phyloP scores from a whole-genome alignment of 2,888 invertebrate genomes.

The Allophyes oxyacanthae region DNA sequence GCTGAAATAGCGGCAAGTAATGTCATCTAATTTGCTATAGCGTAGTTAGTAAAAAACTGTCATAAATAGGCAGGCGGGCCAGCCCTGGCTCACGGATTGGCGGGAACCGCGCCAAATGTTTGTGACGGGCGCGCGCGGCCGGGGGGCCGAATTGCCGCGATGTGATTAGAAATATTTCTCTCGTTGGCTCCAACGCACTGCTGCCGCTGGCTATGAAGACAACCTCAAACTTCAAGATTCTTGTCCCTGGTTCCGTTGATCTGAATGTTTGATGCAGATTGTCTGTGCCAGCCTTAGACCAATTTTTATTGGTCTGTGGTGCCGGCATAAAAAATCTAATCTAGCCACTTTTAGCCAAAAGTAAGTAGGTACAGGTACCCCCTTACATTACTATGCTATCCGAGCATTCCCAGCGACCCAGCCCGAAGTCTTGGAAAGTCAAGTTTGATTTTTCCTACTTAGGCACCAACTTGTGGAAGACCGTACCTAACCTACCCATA shows the following conservation, averaged over 20 bases:
- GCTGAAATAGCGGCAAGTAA: conserved; percentile 15
- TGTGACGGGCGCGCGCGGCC: conserved; percentile 71
- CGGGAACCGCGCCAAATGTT: conserved; percentile 83
- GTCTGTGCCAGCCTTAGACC: too few relatives aligned
- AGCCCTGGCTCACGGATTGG: conserved; percentile 63
- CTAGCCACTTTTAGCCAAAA: too few relatives aligned
- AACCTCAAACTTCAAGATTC: conserved; percentile 15
- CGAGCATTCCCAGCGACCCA: too few relatives aligned
- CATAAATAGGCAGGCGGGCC: conserved; percentile 28
- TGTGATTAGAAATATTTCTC: conserved; percentile 78
- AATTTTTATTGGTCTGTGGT: too few relatives aligned
- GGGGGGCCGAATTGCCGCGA: conserved; percentile 66
- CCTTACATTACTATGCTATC: too few relatives aligned
- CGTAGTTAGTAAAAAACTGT: conserved; percentile 25
- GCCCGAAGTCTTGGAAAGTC: too few relatives aligned
- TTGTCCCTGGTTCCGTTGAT: conserved; percentile 1
- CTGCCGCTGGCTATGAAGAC: conserved; percentile 20
- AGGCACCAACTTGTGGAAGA: too few relatives aligned
- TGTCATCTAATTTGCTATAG: conserved; percentile 1
- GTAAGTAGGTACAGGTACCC: too few relatives aligned
- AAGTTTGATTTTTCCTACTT: too few relatives aligned
- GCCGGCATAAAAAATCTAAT: too few relatives aligned
- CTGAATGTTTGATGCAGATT: neutral
- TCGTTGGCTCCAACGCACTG: conserved; percentile 24
- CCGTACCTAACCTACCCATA: too few relatives aligned